Evolutionary conservation across 2,113 vertebrate genomes (phyloP).

Genomic region (Callithrix jacchus): DNA sequence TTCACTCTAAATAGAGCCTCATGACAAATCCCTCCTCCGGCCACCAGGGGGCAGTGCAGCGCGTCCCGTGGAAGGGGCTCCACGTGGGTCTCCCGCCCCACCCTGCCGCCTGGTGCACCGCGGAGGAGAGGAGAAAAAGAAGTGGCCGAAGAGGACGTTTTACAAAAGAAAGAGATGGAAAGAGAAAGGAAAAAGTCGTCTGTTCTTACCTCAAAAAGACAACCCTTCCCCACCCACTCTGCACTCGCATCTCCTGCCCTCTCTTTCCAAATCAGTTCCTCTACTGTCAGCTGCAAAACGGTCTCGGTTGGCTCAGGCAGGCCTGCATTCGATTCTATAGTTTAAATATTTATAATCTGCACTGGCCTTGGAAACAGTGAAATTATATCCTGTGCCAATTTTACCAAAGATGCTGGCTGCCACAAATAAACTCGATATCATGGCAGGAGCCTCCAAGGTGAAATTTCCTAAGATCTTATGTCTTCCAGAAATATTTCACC

Average conservation of each 20-base stretch:
- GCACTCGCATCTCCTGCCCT: not conserved
- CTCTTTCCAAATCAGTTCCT: not conserved
- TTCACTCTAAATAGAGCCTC: accelerated
- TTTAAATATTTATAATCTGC: not conserved
- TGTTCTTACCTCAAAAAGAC: not conserved
- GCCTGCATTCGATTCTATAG: accelerated
- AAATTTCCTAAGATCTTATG: accelerated
- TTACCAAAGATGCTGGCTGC: not conserved
- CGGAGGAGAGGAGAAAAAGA: not conserved
- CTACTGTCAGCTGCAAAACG: not conserved
- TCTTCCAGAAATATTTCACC: not conserved
- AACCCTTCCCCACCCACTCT: not conserved
- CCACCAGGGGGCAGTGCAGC: not conserved
- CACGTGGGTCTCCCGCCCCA: accelerated
- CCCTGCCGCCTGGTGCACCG: not conserved
- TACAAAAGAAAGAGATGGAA: not conserved
- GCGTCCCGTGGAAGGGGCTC: accelerated
- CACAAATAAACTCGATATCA: not conserved
- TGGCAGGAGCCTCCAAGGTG: not conserved
- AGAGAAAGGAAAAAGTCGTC: not conserved
- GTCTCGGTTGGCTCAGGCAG: accelerated
- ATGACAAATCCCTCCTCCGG: not conserved
- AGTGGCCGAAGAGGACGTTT: too few relatives aligned
- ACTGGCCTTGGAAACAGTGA: not conserved
- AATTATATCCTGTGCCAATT: accelerated